Base-by-base conservation (phyloP, 2,113 vertebrate genomes). In the Tilapia sparmanii region DNA sequence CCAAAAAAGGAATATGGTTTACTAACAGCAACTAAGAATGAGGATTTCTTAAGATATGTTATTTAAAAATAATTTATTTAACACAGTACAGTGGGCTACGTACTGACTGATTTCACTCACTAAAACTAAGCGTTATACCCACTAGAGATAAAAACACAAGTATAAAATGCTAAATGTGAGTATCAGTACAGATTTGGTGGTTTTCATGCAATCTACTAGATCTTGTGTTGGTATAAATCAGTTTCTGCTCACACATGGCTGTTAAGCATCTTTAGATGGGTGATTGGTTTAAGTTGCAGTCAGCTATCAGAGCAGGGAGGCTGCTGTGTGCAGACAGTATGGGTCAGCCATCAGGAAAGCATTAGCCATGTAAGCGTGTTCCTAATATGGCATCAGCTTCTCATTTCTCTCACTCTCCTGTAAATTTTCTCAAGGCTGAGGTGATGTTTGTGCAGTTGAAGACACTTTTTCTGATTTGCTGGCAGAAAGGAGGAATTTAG, bases 351-450 rank as follows among this genome's bases (percentile, higher is more conserved):
- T 42, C 6, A 42, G 29, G 31, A n/a, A 15, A 54, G 6, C 81
- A 3, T 16, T 4, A 16, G 40, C 33, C 0, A 18, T 4, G 33
- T 66, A 4, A 52, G 47, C 80, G 33, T 53, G 85, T 45, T 73
- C 52, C 54, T 5, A 40, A 52, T 9, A 6, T 45, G 42, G 26
- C 68, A 61, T 13, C 54, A 45, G 26, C 22, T 33, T 89, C 35
- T 87, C n/a, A 52, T 19, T 84, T 92, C 59, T 89, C 52, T 86
- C 92, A 87, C 57, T 4, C 2, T 3, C 63, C 57, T 82, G 12
- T n/a, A 50, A 73, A 10, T 76, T 92, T 90, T 93, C 84, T 76
- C 91, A 5, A 13, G 50, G 19, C 18, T 31, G 52, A 68, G 33
- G 22, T 10, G 12, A 15, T 31, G 38, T 24, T 47, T 29, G 16